Base-by-base conservation (phyloP, 2,113 vertebrate genomes). In the Podarcis raffonei region DNA sequence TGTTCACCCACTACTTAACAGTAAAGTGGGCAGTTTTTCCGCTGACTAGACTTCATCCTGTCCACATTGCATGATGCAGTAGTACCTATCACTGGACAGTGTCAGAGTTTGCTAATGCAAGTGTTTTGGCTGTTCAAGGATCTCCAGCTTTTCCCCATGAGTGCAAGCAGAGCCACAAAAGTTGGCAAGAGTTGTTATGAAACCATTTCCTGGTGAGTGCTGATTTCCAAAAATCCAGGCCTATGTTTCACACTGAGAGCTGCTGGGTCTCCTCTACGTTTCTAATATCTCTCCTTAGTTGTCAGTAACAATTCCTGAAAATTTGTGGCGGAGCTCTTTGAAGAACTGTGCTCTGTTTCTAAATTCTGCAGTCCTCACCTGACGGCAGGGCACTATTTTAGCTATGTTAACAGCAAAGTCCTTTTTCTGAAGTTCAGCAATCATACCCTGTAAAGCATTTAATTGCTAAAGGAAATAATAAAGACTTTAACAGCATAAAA, bases 381-480 rank as follows among this genome's bases (percentile, higher is more conserved):
- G n/a, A 4, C n/a, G 0, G 25, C 35, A 81, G 3, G 65, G 39
- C 37, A 78, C 76, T 77, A 78, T 5, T 71, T 85, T 35, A 89
- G 16, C 32, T 62, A 78, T n/a, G 75, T 27, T 87, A 48, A 81
- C 69, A 27, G 15, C 65, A 0, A n/a, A 81, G 42, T 0, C 53
- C 86, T 9, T 78, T 78, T 80, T 27, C 0, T 81, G 35, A 57
- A 80, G 20, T 94, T 89, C 35, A 30, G 32, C 90, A 91, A 68
- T 18, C 87, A 13, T 80, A 74, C 39, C 81, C 92, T n/a, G 16
- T 81, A 22, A 94, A 85, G 66, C 15, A 1, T 89, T 89, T 92
- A 90, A 84, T 89, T 92, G 32, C 84, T 82, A 89, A 91, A 87
- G 75, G 81, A 91, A 94, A 88, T 39, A 89, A 84, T 80, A 71